phyloP scores from a whole-genome alignment of 2,888 invertebrate genomes.

The Gymnoscelis rufifasciata region DNA sequence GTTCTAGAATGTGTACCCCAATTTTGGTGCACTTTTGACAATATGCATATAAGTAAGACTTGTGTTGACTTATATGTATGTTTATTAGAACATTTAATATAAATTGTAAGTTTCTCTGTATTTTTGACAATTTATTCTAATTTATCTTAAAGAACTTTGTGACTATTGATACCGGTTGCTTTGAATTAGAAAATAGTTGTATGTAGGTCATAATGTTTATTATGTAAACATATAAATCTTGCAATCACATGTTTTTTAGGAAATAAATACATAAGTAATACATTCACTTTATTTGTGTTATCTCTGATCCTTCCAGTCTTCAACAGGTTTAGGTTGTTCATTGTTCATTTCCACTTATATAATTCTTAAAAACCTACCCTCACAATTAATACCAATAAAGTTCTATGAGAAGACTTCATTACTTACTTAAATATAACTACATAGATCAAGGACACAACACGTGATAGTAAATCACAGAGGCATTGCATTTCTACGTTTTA shows the following conservation, averaged over 20 bases:
- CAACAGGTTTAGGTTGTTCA: too few species aligned
- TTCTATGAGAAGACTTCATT: conserved; percentile 5
- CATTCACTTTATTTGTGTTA: conserved; percentile 38
- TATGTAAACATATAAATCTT: conserved; percentile 40
- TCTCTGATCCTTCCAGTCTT: conserved; percentile 46
- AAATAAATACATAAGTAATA: conserved; percentile 45
- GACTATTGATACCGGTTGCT: not conserved
- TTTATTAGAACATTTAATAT: too few species aligned
- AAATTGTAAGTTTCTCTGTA: too few species aligned
- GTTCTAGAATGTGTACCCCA: too few species aligned
- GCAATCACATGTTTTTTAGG: conserved; percentile 45
- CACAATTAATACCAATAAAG: conserved; percentile 11
- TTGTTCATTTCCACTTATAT: conserved; percentile 9
- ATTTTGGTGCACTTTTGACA: too few species aligned
- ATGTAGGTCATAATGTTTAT: conserved; percentile 42
- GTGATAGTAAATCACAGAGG: not conserved
- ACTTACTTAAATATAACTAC: conserved; percentile 1
- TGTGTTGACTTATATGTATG: too few species aligned
- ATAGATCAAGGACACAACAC: not conserved
- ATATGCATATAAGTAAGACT: too few species aligned
- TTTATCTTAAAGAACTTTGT: not conserved
- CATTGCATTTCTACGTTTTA: not conserved
- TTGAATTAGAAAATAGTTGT: conserved; percentile 19
- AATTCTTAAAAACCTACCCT: not conserved
- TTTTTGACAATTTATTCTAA: too few species aligned